Evolutionary conservation across 2,888 invertebrate genomes (phyloP).

Genomic region (Chrysina gloriosa): DNA sequence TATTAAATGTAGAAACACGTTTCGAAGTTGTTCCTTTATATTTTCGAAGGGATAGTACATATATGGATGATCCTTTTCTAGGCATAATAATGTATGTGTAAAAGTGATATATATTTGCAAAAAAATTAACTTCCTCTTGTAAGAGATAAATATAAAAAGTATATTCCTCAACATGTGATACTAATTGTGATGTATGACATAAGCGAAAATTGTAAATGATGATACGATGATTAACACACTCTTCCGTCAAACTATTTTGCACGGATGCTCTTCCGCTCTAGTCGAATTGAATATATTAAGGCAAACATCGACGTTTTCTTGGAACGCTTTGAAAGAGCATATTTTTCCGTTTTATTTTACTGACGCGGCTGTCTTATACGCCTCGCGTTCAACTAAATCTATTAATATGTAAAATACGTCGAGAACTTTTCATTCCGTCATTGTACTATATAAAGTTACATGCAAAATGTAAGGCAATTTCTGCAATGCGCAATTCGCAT

Average conservation of each 20-base stretch:
- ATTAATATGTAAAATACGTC: constrained; percentile 37
- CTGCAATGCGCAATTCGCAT: constrained; percentile 57
- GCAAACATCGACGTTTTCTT: constrained; percentile 2
- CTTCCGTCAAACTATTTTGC: neutral
- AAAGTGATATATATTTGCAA: too few species aligned
- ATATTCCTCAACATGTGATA: too few species aligned
- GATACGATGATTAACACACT: too few species aligned
- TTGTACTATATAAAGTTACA: constrained; percentile 42
- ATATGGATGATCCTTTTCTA: too few species aligned
- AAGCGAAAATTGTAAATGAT: too few species aligned
- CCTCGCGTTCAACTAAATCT: constrained; percentile 18
- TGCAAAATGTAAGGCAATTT: constrained; percentile 51
- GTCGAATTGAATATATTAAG: constrained; percentile 9
- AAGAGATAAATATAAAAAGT: too few species aligned
- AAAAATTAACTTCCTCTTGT: too few species aligned
- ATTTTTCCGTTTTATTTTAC: constrained; percentile 16
- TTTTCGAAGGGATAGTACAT: too few species aligned
- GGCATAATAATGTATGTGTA: too few species aligned
- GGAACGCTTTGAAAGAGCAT: constrained; percentile 9
- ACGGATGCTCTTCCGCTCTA: neutral
- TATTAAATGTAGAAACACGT: too few species aligned
- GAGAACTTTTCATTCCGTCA: constrained; percentile 36
- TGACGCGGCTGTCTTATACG: neutral
- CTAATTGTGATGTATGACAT: too few species aligned
- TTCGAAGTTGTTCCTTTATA: too few species aligned